Conservation (phyloP, 2,888 invertebrate genomes). For the Scotopteryx bipunctaria region DNA sequence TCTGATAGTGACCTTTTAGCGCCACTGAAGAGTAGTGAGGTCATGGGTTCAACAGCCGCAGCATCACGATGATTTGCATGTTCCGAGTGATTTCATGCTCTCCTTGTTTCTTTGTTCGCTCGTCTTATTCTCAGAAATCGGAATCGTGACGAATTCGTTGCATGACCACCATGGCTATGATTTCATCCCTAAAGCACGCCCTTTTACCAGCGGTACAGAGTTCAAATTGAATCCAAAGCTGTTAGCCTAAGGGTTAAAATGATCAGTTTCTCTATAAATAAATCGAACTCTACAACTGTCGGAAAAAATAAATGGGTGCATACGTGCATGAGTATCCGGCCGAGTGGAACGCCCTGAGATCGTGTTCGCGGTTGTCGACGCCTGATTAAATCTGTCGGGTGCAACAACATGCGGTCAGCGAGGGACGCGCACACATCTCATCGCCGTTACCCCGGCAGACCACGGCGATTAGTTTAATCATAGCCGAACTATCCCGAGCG, state of each 20-base stretch:
- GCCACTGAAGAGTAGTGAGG: constrained; percentile 37
- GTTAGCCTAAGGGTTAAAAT: constrained; percentile 31
- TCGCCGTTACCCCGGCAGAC: constrained; percentile 20
- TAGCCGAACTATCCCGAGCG: constrained; percentile 23
- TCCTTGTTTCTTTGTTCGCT: constrained; percentile 56
- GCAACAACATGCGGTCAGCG: constrained; percentile 54
- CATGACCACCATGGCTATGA: constrained; percentile 42
- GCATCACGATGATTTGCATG: constrained; percentile 68
- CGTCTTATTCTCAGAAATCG: constrained; percentile 46
- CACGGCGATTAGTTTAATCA: constrained; percentile 26
- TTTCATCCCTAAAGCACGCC: constrained; percentile 3
- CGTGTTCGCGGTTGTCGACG: constrained; percentile 62
- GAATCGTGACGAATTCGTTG: constrained; percentile 57
- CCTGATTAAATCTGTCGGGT: constrained; percentile 65
- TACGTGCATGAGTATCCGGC: constrained; percentile 43
- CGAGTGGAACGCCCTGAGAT: constrained; percentile 57
- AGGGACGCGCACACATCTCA: constrained; percentile 36
- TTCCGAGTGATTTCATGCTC: constrained; percentile 57
- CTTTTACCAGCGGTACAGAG: constrained; percentile 7
- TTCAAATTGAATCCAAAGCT: constrained; percentile 17
- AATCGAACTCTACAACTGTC: constrained; percentile 35
- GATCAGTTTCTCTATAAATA: constrained; percentile 37
- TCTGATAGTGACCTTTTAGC: background rate
- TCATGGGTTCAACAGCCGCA: constrained; percentile 61
- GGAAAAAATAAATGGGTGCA: constrained; percentile 38